Conservation (phyloP, 1,140 invertebrate species). For the Aphelinus atriplicis region DNA sequence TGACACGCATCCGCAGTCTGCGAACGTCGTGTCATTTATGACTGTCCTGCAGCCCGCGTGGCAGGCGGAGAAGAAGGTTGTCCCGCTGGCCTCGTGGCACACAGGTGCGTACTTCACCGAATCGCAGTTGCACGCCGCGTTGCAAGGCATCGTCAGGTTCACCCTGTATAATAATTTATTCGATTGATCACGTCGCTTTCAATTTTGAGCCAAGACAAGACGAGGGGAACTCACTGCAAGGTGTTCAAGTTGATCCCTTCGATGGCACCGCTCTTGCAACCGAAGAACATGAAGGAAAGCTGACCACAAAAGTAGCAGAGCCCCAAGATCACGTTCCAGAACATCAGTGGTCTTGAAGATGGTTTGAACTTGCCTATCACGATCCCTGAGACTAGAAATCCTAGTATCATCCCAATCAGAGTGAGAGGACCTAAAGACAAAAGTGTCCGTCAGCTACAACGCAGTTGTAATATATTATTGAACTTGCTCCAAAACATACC, state of each 20-base stretch:
- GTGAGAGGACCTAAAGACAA: conserved; percentile 63
- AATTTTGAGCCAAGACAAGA: background rate
- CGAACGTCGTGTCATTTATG: conserved; percentile 55
- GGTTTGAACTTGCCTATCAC: conserved; percentile 73
- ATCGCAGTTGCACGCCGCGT: conserved; percentile 67
- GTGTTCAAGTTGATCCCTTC: conserved; percentile 56
- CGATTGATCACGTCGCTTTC: background rate
- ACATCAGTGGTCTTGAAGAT: conserved; percentile 68
- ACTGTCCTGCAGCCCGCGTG: conserved; percentile 69
- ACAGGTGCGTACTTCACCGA: conserved; percentile 69
- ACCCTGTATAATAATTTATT: conserved; percentile 42
- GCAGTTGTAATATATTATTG: too few species aligned
- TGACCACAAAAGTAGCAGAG: conserved; percentile 66
- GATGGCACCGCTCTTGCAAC: conserved; percentile 64
- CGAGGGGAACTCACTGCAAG: conserved; percentile 57
- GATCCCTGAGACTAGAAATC: conserved; percentile 72
- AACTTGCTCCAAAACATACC: conserved; percentile 56
- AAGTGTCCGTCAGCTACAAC: background rate
- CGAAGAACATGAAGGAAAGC: conserved; percentile 69
- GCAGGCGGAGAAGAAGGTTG: conserved; percentile 72
- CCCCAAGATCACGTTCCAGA: conserved; percentile 75
- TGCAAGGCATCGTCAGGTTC: conserved; percentile 67
- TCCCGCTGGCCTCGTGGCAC: conserved; percentile 66
- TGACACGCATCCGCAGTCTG: conserved; percentile 56
- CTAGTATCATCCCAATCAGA: conserved; percentile 70